Evolutionary conservation across 1,140 invertebrate species (phyloP), one percentile per base, ranked within the genome.

Genomic region (Drosophila sulfurigaster): DNA sequence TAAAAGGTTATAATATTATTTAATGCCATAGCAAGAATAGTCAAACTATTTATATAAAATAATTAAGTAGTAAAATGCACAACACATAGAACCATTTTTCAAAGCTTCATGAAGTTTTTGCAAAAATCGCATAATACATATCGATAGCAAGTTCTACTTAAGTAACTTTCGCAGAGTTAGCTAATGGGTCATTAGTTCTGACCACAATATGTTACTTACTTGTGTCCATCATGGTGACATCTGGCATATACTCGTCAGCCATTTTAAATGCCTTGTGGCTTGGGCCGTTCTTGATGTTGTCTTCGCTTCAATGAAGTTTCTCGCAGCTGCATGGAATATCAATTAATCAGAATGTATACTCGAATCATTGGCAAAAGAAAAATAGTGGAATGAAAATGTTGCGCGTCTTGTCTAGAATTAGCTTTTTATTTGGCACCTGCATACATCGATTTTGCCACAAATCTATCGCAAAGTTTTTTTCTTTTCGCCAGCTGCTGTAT

Each of bases 151-250:
- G 16, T 16, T 16, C 16, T 16, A 16, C 10, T 11, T 0, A 10
- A 3, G 32, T 25, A 62, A 75, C 48, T 78, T 75, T 49, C 32
- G 56, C 11, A 1, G 6, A 16, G 30, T 54, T 30, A 3, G 30
- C 38, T 68, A 83, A 79, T 57, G 48, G 28, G 52, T 15, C 43
- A 62, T 56, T 48, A 48, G 11, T 11, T 65, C 30, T 52, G 56
- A 32, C 43, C 13, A 45, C 82, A 87, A 89, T 89, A 89, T 89
- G 85, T 75, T 88, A 85, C 91, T 91, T 82, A 91, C 91, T 88
- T 76, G 91, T 91, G 75, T 91, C 87, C 91, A 91, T 91, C 62
- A 91, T 67, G 86, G 81, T 88, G 52, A 82, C 79, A 91, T 92
- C 91, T 80, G 86, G 82, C 57, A 85, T 88, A 65, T 91, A 92